Evolutionary conservation across 2,888 invertebrate species (phyloP), one percentile per base, ranked within the genome.

Genomic region (Chrysodeixis includens): DNA sequence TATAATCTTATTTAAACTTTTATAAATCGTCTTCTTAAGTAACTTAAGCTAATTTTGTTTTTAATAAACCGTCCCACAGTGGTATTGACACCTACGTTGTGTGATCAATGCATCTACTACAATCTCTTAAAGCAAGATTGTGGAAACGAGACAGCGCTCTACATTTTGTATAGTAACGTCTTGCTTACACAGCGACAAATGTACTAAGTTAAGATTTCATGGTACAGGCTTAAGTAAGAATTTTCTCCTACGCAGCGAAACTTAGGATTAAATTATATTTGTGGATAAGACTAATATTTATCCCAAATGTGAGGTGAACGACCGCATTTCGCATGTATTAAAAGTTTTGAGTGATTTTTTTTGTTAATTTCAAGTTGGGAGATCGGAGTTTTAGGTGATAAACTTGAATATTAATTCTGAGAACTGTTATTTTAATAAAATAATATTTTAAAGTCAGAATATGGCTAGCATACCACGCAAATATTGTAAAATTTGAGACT

Each of bases 11-110:
- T 6, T 26, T 26, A 4, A 26, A 26, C 26, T 26, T 26, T 26
- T 26, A 40, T n/a, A 40, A 40, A 40, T n/a, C 40, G 40, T n/a
- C 40, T 14, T 40, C 40, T 40, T 40, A 40, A 7, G n/a, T 40
- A 6, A 40, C 40, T 5, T n/a, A 40, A 40, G 5, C 40, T 40
- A 40, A 40, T 40, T n/a, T 40, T 0, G 14, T 40, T 40, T 40
- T 40, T n/a, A 40, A n/a, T 40, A 40, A 40, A n/a, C 40, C 40
- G 7, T 40, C 40, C 40, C 40, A 40, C 40, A n/a, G 40, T n/a
- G 40, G 5, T 14, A 1, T 40, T 40, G 40, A 40, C 40, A 40
- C 40, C 40, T 40, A 40, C 40, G n/a, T n/a, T 12, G 12, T 40
- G 40, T 40, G 40, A n/a, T 5, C 40, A 5, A 26, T 2, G 6